Evolutionary conservation across 2,888 invertebrate species (phyloP).

Genomic region (Synergus laeviventris): DNA sequence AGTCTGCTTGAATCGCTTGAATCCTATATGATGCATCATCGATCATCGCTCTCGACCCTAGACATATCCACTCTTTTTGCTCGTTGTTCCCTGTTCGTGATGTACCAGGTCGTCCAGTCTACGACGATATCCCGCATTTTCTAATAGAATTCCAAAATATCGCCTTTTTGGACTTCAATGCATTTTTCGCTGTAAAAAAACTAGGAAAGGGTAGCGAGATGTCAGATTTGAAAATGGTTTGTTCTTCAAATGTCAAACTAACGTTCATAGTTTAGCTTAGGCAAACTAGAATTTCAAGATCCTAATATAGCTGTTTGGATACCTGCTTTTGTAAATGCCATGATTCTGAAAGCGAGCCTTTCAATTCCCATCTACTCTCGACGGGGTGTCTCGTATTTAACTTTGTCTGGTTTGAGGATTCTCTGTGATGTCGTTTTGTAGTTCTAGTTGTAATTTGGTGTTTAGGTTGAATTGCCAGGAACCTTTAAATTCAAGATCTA

Average conservation of each 20-base stretch:
- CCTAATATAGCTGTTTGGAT: background rate
- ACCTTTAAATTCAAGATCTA: background rate
- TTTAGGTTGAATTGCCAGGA: background rate
- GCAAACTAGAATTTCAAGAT: slow-evolving; percentile 20
- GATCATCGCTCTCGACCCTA: slow-evolving; percentile 29
- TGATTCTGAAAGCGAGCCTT: slow-evolving; percentile 15
- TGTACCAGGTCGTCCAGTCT: background rate
- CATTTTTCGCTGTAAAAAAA: background rate
- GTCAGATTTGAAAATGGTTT: no score
- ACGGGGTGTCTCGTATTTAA: slow-evolving; percentile 1
- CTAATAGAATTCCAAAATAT: background rate
- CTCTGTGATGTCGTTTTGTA: background rate
- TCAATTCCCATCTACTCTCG: slow-evolving; percentile 21
- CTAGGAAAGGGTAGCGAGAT: no score
- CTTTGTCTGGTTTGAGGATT: background rate
- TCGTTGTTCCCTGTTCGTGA: background rate
- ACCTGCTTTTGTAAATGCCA: slow-evolving; percentile 10
- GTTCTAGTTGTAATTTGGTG: background rate
- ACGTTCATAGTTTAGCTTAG: slow-evolving; percentile 14
- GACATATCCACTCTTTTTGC: background rate
- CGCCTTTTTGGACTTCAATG: background rate
- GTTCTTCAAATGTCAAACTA: slow-evolving; percentile 26
- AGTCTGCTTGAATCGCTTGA: slow-evolving; percentile 33
- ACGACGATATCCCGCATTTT: background rate
- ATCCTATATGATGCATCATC: slow-evolving; percentile 21